Evolutionary conservation across 2,888 invertebrate genomes (phyloP).

Genomic region (Torymus auratus): DNA sequence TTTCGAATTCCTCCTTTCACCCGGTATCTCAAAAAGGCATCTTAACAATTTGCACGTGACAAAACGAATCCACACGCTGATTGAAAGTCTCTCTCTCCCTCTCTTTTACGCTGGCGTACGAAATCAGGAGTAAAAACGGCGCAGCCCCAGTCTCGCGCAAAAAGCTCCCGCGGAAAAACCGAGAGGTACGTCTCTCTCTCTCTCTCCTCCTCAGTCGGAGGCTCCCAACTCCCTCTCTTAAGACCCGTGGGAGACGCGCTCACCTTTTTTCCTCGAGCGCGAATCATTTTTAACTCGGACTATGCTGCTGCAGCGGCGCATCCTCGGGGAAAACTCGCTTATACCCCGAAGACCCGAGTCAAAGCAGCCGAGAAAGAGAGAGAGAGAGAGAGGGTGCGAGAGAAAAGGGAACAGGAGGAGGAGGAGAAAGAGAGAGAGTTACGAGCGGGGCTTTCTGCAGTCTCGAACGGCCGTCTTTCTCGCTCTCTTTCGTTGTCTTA

Average conservation of each 20-base stretch:
- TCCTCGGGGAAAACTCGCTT: conserved; percentile 55
- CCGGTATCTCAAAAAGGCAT: no score
- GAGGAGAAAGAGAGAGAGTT: conserved; percentile 12
- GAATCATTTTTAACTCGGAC: conserved; percentile 56
- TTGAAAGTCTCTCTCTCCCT: no score
- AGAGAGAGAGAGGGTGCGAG: neutral
- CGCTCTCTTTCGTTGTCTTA: neutral
- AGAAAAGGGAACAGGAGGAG: neutral
- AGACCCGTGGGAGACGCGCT: conserved; percentile 19
- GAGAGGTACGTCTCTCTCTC: no score
- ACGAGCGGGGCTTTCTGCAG: conserved; percentile 12
- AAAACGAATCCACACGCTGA: no score
- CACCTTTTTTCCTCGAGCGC: conserved; percentile 21
- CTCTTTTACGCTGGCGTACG: neutral
- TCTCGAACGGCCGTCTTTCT: neutral
- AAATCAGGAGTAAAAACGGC: neutral
- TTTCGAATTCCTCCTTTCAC: no score
- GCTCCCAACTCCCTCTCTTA: neutral
- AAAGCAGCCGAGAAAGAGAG: conserved; percentile 25
- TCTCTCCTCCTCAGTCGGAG: no score
- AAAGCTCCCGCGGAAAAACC: no score
- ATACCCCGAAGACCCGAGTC: conserved; percentile 37
- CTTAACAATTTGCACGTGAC: no score
- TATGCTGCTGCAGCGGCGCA: conserved; percentile 3
- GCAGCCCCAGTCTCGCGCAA: neutral